These are phyloP conservation scores for Orchesellides sinensis DNA, from an alignment of 2,888 invertebrate species.

Conservation along the genomic window DNA sequence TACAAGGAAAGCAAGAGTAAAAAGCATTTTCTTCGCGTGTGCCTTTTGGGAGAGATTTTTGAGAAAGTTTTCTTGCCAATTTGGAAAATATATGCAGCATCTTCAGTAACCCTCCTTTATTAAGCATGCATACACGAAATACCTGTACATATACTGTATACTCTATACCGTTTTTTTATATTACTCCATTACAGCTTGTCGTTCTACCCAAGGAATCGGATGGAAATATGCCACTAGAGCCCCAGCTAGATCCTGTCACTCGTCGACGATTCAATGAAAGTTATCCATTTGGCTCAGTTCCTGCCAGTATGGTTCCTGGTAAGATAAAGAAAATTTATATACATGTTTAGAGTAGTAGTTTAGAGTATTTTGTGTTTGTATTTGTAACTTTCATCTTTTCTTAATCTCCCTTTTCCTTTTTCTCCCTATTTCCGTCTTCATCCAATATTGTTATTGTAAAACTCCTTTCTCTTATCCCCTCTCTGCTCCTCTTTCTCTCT, in stretches of 20 bases:
- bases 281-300: slow-evolving; percentile 70
- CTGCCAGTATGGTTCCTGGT: slow-evolving; percentile 71
- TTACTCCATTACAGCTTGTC: slow-evolving; percentile 67
- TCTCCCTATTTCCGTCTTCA: slow-evolving; percentile 19
- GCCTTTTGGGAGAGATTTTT: no score
- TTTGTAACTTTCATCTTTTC: slow-evolving; percentile 6
- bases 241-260: slow-evolving; percentile 67
- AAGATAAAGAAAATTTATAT: slow-evolving; percentile 23
- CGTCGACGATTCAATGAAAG: slow-evolving; percentile 73
- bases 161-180: no score
- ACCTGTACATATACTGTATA: background rate
- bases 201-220: slow-evolving; percentile 72
- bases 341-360: background rate
- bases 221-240: slow-evolving; percentile 71
- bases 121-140: background rate
- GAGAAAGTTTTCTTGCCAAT: no score
- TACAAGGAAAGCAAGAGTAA: no score
- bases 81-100: no score
- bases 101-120: slow-evolving; percentile 1
- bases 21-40: no score
- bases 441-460: background rate
- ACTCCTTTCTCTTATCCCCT: background rate
- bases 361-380: slow-evolving; percentile 6
- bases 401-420: slow-evolving; percentile 9
- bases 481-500: background rate